Evolutionary conservation across 2,797 vertebrate species (phyloP), one percentile per base, ranked within the genome.

Genomic region (Enteromius mattozi): DNA sequence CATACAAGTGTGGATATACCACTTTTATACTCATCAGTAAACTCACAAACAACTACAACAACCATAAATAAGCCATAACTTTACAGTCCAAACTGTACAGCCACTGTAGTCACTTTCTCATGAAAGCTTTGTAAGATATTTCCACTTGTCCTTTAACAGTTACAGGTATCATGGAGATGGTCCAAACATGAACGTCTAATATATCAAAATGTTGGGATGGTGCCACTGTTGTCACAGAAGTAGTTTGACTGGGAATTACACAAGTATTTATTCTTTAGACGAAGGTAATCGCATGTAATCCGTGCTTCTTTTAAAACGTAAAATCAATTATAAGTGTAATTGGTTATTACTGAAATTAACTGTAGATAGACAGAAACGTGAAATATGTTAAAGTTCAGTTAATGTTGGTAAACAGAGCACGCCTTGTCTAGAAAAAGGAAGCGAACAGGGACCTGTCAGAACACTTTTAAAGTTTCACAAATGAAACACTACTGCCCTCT

Each of bases 401-500:
- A 45, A 33, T 69, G 17, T 56, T 83, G 33, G 70, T 65, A 54
- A 83, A 63, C 69, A 47, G 5, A 45, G 12, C 37, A 81, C 14
- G 14, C 2, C 33, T 56, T 27, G 9, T 35, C 49, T 30, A 85
- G 24, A 27, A 9, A 45, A 42, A 56, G 37, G 45, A 61, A 61
- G 17, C 16, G 13, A 49, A 54, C 30, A 17, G 13, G 21, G 51
- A 33, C 17, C 63, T 6, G 16, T 76, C 56, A 56, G 47, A 42
- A 45, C n/a, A 6, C 6, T 4, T 75, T 40, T 8, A 3, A n/a
- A n/a, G 19, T 14, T 45, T 21, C 2, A 90, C 88, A 42, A 81
- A 83, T 93, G 87, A 83, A 88, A 80, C 87, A 92, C 93, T 77
- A 91, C 88, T 93, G 92, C 91, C 93, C 86, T 91, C 94, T 91